Conservation (phyloP, 2,797 vertebrate species). For the Caiman crocodilus region DNA sequence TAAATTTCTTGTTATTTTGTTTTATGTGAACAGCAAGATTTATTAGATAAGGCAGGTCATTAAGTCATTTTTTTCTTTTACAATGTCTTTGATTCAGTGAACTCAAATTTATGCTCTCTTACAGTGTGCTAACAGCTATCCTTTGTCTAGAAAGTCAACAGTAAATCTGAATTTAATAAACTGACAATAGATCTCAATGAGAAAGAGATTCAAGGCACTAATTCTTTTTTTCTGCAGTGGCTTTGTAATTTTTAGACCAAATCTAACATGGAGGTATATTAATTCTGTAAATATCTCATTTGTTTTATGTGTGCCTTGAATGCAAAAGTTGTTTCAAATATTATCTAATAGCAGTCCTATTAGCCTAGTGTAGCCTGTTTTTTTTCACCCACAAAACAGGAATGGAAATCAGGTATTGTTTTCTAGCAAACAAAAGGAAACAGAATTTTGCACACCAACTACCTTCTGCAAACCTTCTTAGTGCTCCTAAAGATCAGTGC, state of each 20-base stretch:
- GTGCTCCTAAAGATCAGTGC: not conserved
- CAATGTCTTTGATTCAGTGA: constrained; percentile 74
- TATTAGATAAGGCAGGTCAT: constrained; percentile 79
- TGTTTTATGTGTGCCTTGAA: constrained; percentile 2
- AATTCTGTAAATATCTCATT: not conserved
- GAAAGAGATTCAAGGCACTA: constrained; percentile 57
- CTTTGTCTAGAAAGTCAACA: constrained; percentile 69
- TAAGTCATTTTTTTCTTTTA: constrained; percentile 79
- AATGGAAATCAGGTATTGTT: not conserved
- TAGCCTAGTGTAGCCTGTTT: not conserved
- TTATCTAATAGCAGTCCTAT: not conserved
- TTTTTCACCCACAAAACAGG: not conserved
- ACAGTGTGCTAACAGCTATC: constrained; percentile 73
- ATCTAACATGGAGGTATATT: constrained; percentile 36
- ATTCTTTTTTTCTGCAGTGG: constrained; percentile 48
- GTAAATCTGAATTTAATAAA: constrained; percentile 85
- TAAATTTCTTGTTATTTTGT: constrained; percentile 75
- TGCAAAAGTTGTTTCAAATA: constrained; percentile 10
- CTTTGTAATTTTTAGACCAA: constrained; percentile 42
- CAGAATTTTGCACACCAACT: not conserved
- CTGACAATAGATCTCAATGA: constrained; percentile 77
- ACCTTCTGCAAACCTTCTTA: rapidly evolving
- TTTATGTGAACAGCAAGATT: constrained; percentile 77
- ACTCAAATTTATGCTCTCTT: constrained; percentile 79
- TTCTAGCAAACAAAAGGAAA: not conserved